phyloP scores from a whole-genome alignment of 2,113 vertebrate species.

The Prunella fulvescens region DNA sequence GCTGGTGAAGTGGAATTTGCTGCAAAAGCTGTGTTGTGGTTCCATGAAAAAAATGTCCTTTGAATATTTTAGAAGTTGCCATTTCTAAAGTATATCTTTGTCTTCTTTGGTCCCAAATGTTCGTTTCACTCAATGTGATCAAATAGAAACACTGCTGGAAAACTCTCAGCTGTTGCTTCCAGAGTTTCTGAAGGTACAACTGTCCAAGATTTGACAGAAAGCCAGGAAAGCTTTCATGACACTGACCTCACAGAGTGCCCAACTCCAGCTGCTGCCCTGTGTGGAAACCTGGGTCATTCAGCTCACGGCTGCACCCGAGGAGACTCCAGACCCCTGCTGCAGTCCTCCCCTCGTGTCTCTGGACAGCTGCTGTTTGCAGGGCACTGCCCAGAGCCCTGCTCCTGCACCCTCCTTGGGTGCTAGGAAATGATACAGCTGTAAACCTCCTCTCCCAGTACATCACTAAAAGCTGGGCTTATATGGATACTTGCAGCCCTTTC shows the following conservation, averaged over 20 bases:
- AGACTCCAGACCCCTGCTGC: neutral
- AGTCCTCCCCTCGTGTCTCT: neutral
- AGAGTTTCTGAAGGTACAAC: neutral
- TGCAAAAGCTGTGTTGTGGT: neutral
- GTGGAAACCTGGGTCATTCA: neutral
- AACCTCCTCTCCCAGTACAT: neutral
- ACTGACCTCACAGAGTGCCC: neutral
- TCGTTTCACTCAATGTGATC: neutral
- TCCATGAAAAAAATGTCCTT: neutral
- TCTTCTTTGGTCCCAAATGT: neutral
- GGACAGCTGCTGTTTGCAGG: neutral
- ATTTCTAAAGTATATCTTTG: neutral
- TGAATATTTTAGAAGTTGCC: neutral
- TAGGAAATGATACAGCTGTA: neutral
- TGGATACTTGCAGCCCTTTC: neutral
- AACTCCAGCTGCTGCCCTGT: neutral
- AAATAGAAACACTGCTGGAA: neutral
- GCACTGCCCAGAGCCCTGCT: neutral
- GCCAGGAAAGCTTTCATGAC: neutral
- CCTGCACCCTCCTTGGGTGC: neutral
- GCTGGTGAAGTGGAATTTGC: neutral
- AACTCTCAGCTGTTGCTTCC: neutral
- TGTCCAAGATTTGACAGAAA: neutral
- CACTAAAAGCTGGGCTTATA: neutral
- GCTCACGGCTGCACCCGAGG: accelerated